A percentile compares a stretch with the other conserved stretches of the same genome.
These are phyloP conservation scores for Neodiprion lecontei DNA, from an alignment of 1,140 invertebrate genomes.

Conservation along the genomic window DNA sequence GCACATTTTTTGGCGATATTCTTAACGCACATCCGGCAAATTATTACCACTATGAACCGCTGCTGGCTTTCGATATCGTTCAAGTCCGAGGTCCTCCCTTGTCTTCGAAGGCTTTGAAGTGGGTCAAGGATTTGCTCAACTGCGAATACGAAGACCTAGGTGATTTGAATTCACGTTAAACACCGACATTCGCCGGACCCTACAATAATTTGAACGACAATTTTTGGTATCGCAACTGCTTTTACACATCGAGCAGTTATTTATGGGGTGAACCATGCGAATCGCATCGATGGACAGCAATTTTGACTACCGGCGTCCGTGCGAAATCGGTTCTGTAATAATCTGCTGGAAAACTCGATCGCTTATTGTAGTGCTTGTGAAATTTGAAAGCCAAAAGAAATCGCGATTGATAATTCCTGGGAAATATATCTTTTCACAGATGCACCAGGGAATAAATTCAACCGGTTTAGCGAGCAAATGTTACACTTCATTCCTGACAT, in stretches of 20 bases:
- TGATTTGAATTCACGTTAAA: conserved; percentile 39
- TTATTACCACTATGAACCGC: conserved; percentile 88
- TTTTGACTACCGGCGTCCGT: background rate
- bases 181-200: too few relatives aligned
- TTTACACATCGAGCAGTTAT: too few relatives aligned
- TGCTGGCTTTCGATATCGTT: conserved; percentile 80
- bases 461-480: too few relatives aligned
- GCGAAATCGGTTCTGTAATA: background rate
- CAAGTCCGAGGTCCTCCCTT: conserved; percentile 77
- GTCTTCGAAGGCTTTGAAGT: conserved; percentile 68
- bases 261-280: too few relatives aligned
- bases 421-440: too few relatives aligned
- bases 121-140: conserved; percentile 74
- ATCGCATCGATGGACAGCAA: too few relatives aligned
- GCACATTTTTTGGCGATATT: conserved; percentile 86
- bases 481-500: too few relatives aligned
- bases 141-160: conserved; percentile 78
- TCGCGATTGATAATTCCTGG: too few relatives aligned
- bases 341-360: conserved; percentile 17
- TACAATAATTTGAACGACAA: too few relatives aligned
- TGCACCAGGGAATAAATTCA: too few relatives aligned
- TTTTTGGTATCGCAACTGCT: too few relatives aligned
- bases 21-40: conserved; percentile 83
- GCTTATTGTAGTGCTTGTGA: conserved; percentile 3
- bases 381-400: background rate